These are phyloP conservation scores for Dioctria linearis DNA, from an alignment of 2,888 invertebrate genomes.

Conservation along the genomic window DNA sequence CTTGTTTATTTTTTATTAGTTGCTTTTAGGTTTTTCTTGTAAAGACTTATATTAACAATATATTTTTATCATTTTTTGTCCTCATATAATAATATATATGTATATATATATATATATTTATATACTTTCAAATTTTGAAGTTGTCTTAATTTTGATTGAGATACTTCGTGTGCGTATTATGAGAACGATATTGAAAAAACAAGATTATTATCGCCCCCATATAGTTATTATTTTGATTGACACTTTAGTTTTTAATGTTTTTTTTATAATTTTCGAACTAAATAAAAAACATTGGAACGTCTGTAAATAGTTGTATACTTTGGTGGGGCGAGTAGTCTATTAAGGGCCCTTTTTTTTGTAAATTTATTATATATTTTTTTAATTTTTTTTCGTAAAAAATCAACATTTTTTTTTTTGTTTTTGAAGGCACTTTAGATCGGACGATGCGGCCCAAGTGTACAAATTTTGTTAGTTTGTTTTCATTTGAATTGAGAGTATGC, in stretches of 20 bases:
- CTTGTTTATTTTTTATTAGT: constrained; percentile 48
- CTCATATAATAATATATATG: constrained; percentile 58
- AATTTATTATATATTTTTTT: constrained; percentile 71
- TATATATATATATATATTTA: too few species aligned
- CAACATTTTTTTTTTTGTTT: constrained; percentile 75
- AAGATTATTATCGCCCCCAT: background rate
- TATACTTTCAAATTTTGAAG: constrained; percentile 57
- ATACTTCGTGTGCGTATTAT: constrained; percentile 40
- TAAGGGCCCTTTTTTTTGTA: constrained; percentile 88
- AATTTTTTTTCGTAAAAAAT: constrained; percentile 84
- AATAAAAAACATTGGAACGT: constrained; percentile 64
- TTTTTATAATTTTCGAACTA: constrained; percentile 42
- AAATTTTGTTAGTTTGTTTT: constrained; percentile 70
- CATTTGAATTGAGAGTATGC: constrained; percentile 69
- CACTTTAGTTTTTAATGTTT: constrained; percentile 53
- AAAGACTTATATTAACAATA: constrained; percentile 61
- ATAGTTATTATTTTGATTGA: constrained; percentile 47
- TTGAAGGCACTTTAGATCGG: constrained; percentile 96
- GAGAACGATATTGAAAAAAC: constrained; percentile 27
- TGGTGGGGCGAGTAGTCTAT: constrained; percentile 87
- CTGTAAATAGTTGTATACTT: constrained; percentile 72
- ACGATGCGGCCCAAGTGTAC: constrained; percentile 91
- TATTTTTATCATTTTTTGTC: constrained; percentile 55
- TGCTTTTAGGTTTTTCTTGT: constrained; percentile 57
- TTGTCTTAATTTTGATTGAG: constrained; percentile 49